A percentile compares a stretch with the other conserved stretches of the same genome.
These are phyloP conservation scores for Lindbergichthys nudifrons DNA, from an alignment of 2,797 vertebrate genomes.

Conservation along the genomic window DNA sequence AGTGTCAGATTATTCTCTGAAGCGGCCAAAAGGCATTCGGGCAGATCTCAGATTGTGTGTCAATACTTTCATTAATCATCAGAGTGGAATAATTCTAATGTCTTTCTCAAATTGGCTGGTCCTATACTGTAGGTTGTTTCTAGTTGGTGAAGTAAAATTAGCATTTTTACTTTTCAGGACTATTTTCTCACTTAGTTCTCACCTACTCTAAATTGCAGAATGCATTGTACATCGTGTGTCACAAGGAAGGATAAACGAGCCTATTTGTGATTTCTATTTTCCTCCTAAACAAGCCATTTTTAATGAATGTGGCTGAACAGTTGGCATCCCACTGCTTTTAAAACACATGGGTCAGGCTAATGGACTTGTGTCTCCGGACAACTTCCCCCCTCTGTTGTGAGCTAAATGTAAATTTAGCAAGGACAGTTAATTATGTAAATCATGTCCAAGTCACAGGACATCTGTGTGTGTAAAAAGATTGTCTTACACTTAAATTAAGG, in stretches of 20 bases:
- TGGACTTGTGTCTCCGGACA: slow-evolving; percentile 20
- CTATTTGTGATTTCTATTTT: not conserved
- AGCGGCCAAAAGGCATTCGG: slow-evolving; percentile 32
- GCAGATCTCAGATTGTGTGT: slow-evolving; percentile 29
- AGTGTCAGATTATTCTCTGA: slow-evolving; percentile 28
- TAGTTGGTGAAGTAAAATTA: not conserved
- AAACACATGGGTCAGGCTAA: slow-evolving; percentile 5
- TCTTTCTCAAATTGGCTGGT: not conserved
- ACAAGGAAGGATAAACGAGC: slow-evolving; percentile 2
- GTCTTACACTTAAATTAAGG: slow-evolving; percentile 2
- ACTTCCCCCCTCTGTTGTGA: slow-evolving; percentile 5
- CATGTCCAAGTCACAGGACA: slow-evolving; percentile 22
- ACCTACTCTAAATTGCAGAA: not conserved
- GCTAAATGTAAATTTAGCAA: not conserved
- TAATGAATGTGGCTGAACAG: slow-evolving; percentile 1
- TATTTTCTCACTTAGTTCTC: not conserved
- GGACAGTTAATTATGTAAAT: slow-evolving; percentile 22
- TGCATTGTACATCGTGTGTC: not conserved
- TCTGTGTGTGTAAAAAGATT: slow-evolving; percentile 11
- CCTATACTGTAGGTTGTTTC: not conserved
- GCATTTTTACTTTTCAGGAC: not conserved
- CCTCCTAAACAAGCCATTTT: slow-evolving; percentile 6
- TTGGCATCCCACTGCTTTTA: not conserved
- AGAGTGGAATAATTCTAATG: not conserved
- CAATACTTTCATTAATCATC: slow-evolving; percentile 32